Evolutionary conservation across 2,888 invertebrate species (phyloP), one percentile per base, ranked within the genome.

Genomic region (Ommatoiulus sabulosus): DNA sequence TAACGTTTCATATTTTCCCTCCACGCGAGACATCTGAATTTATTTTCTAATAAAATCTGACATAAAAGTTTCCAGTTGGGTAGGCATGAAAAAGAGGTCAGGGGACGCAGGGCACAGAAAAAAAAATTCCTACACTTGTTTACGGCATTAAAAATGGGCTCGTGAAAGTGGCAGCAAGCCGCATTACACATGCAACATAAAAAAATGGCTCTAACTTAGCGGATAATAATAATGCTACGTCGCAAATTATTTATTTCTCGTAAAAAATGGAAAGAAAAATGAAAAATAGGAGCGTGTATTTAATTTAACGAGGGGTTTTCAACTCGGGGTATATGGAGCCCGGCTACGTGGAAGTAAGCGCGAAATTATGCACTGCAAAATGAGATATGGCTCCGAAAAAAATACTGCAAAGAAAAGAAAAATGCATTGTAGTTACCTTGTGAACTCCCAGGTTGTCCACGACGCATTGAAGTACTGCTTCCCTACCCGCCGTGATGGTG

Each of bases 401-500:
- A 24, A 52, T 15, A 24, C 52, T 7, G 5, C 4, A 80, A 43
- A 84, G 15, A 84, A 84, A 17, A 88, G 46, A 84, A 8, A n/a
- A n/a, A 88, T 20, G 12, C 44, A 10, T 24, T n/a, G 17, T 6
- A 48, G 86, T 89, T 88, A 89, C 89, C 89, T 88, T 89, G 84
- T 89, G 84, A 43, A 89, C 89, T 44, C 89, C 89, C 24, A 89
- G 89, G 84, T 89, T 88, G 87, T 89, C 89, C 43, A 89, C 89
- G 72, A 89, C 89, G 87, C 89, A 89, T 57, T 88, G 89, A 87
- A 89, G 80, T 52, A 89, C 84, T 43, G 89, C 89, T 52, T 89
- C 89, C 57, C 89, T 87, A 44, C 89, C 89, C 43, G 89, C 89
- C n/a, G 88, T 88, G 87, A 89, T 89, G 85, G 89, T 89, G 17